These are phyloP conservation scores for Elgaria multicarinata DNA, from an alignment of 2,113 vertebrate genomes.

Conservation along the genomic window DNA sequence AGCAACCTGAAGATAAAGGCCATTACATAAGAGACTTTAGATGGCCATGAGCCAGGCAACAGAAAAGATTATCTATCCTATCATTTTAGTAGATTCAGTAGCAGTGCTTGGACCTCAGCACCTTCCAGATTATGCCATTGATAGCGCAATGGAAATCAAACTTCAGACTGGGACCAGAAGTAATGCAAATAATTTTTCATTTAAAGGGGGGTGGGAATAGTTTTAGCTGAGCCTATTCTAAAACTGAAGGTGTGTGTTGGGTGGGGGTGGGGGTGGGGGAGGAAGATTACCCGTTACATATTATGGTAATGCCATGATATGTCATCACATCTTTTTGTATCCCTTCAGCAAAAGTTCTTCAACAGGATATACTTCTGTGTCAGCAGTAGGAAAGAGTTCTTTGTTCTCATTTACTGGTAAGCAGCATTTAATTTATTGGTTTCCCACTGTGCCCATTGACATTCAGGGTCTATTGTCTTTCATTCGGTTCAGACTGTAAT, in stretches of 20 bases:
- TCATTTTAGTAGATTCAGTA: background rate
- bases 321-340: background rate
- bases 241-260: background rate
- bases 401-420: conserved; percentile 78
- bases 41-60: background rate
- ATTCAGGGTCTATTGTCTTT: background rate
- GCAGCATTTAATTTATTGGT: conserved; percentile 42
- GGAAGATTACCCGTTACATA: background rate
- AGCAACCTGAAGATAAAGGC: background rate
- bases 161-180: background rate
- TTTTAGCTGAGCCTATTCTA: background rate
- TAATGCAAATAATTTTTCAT: background rate
- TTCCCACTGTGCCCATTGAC: background rate
- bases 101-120: background rate
- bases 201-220: background rate
- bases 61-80: background rate
- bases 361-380: conserved; percentile 65
- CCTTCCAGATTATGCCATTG: background rate
- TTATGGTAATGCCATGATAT: background rate
- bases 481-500: background rate
- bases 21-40: background rate
- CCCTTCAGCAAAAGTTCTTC: conserved; percentile 78
- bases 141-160: background rate
- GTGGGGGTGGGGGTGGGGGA: too few species aligned
- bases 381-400: conserved; percentile 73